Evolutionary conservation across 2,797 vertebrate genomes (phyloP), one percentile per base, ranked within the genome.

Genomic region (Anniella stebbinsi): DNA sequence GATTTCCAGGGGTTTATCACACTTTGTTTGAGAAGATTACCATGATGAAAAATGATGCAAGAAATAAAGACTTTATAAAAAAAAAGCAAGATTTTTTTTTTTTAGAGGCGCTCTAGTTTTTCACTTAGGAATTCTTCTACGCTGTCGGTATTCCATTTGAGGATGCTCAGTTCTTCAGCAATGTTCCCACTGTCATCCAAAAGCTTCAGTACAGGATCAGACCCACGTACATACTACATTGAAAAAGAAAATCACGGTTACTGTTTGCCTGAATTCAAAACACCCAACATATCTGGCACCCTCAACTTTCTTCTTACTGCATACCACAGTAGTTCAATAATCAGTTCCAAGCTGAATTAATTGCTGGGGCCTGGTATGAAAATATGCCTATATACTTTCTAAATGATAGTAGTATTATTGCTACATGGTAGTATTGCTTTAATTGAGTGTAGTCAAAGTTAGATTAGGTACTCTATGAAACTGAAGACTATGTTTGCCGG

Each of bases 91-190:
- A 18, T n/a, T 8, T 33, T 57, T 41, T n/a, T 69, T 33, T 60
- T 95, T 97, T 99, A 99, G 93, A 99, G 95, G 87, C 97, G 98
- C 5, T 99, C 98, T 92, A 99, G 96, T 94, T 99, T 99, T 96
- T 99, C 99, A 94, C 98, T 98, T 60, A 99, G 96, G 95, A 99
- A 99, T 97, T 99, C 99, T 96, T 99, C 99, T 75, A 99, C 99
- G 0, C 99, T 99, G 97, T 99, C 99, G 1, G 99, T 99, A 96
- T 99, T 99, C 99, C 99, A 99, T 95, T 99, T 99, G 96, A 99
- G 98, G 97, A 99, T 99, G 98, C 99, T 99, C 92, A 99, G 97
- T 87, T 99, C 99, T 95, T 99, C 99, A 93, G 98, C 98, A 75
- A 99, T 99, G 98, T 99, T 99, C 98, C 99, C 99, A 84, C 94